A percentile compares a stretch with the other conserved stretches of the same genome.
phyloP scores from a whole-genome alignment of 2,888 invertebrate genomes.

The Leucoma salicis region DNA sequence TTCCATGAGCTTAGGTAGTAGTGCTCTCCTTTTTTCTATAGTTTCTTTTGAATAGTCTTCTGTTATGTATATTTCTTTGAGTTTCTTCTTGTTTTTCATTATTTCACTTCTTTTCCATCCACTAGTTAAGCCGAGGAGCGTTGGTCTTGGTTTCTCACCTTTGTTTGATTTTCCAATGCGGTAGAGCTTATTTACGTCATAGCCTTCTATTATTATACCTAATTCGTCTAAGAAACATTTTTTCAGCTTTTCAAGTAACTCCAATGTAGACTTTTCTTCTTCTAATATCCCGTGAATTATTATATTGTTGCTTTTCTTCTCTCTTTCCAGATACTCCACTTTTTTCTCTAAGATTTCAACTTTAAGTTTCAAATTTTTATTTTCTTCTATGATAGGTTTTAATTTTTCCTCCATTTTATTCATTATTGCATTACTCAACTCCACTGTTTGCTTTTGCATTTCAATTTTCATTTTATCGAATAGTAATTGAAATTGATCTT shows the following conservation, averaged over 20 bases:
- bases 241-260: neutral
- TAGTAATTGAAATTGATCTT: neutral
- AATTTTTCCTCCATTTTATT: neutral
- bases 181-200: neutral
- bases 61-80: slow-evolving; percentile 17
- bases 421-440: neutral
- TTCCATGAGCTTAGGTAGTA: slow-evolving; percentile 18
- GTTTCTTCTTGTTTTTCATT: slow-evolving; percentile 15
- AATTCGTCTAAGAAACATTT: neutral
- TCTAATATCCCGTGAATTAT: neutral
- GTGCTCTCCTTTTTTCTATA: slow-evolving; percentile 17
- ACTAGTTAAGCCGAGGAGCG: neutral
- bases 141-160: neutral
- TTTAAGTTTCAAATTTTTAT: neutral
- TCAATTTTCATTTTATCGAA: neutral
- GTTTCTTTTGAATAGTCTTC: slow-evolving; percentile 27
- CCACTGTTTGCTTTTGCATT: neutral
- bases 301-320: neutral
- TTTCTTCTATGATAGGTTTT: neutral
- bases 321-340: neutral
- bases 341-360: neutral
- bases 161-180: neutral
- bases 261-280: neutral
- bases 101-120: slow-evolving; percentile 5
- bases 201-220: neutral